A percentile compares a stretch with the other conserved stretches of the same genome.
These are phyloP conservation scores for Leptarthrus brevirostris DNA, from an alignment of 2,888 invertebrate genomes.

Conservation along the genomic window DNA sequence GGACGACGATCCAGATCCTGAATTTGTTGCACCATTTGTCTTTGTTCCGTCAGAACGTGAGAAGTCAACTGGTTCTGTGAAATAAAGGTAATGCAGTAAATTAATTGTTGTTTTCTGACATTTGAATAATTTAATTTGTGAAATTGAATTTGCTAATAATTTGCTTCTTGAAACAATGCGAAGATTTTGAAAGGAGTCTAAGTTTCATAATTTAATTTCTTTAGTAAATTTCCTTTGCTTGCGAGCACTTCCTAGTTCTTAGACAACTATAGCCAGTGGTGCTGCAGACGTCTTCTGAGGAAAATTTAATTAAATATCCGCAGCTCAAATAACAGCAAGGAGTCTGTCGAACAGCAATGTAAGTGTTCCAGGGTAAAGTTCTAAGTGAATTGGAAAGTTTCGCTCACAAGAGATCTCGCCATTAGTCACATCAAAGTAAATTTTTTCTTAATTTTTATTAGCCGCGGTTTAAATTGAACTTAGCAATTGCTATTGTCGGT, in stretches of 20 bases:
- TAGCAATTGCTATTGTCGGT: no score
- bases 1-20: conserved; percentile 55
- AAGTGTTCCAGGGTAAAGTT: no score
- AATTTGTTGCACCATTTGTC: conserved; percentile 45
- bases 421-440: not conserved
- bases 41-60: conserved; percentile 62
- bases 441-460: not conserved
- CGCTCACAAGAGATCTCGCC: no score
- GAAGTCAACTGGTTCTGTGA: conserved; percentile 67
- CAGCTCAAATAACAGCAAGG: no score
- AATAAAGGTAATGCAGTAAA: not conserved
- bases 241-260: not conserved
- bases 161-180: no score
- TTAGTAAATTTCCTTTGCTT: not conserved
- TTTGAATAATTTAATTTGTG: no score
- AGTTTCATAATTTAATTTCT: not conserved
- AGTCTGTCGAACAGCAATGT: no score
- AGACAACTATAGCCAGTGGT: not conserved
- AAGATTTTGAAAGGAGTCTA: not conserved
- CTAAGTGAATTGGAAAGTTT: no score
- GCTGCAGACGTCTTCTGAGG: not conserved
- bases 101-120: not conserved
- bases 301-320: not conserved
- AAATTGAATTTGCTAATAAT: no score
- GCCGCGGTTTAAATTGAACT: no score